These are phyloP conservation scores for Actenoides hombroni DNA, from an alignment of 2,113 vertebrate species.

Conservation along the genomic window DNA sequence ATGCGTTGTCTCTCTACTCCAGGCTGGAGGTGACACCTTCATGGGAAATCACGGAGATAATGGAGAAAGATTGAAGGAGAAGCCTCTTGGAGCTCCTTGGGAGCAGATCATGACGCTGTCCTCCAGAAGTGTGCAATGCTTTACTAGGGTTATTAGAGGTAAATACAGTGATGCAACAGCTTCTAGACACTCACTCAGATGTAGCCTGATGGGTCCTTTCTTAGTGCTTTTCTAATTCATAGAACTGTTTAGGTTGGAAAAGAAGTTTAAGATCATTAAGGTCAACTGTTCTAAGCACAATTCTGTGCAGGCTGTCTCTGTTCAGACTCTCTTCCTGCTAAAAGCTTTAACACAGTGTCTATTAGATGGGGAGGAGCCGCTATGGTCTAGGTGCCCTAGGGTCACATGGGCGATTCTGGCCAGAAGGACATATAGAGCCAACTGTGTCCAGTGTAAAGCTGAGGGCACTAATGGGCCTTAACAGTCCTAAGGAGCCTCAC, in stretches of 20 bases:
- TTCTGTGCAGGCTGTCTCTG: background rate
- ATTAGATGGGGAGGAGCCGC: background rate
- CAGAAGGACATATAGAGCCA: background rate
- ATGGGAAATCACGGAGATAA: background rate
- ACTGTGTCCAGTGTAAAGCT: background rate
- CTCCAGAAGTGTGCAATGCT: background rate
- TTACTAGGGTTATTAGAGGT: background rate
- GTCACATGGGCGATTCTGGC: rapidly evolving
- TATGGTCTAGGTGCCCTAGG: background rate
- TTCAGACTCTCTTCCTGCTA: background rate
- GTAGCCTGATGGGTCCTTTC: background rate
- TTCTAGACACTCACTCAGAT: background rate
- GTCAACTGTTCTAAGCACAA: background rate
- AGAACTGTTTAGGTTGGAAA: background rate
- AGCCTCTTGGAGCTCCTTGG: background rate
- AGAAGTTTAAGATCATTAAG: background rate
- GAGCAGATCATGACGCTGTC: background rate
- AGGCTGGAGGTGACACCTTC: background rate
- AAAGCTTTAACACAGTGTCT: background rate
- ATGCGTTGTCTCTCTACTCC: background rate
- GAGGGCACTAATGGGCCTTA: background rate
- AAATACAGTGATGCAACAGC: background rate
- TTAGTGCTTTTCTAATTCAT: background rate
- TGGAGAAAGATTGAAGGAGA: background rate
- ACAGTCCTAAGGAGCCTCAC: background rate